These are phyloP conservation scores for Teinopalpus imperialis DNA, from an alignment of 2,888 invertebrate species.

Conservation along the genomic window DNA sequence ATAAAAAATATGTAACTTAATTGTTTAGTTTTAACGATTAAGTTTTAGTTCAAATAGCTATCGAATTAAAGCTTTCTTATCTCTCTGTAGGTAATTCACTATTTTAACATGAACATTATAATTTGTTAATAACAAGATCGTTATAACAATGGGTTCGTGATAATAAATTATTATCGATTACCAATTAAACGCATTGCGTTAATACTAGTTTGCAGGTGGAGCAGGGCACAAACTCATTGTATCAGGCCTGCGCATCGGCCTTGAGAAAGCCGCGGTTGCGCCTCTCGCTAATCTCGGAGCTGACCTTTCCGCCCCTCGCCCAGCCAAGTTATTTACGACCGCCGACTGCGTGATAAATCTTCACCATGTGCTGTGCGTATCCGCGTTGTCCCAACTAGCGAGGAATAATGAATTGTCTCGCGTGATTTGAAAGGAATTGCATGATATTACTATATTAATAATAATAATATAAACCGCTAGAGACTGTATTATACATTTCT, in stretches of 20 bases:
- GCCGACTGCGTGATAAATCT: conserved; percentile 62
- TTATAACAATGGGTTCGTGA: conserved; percentile 7
- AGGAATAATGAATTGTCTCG: conserved; percentile 35
- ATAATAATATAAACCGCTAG: too few species aligned
- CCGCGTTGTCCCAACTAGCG: conserved; percentile 54
- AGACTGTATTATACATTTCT: too few species aligned
- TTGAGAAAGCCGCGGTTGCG: conserved; percentile 58
- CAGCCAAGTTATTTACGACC: conserved; percentile 62
- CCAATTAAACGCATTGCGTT: conserved; percentile 10
- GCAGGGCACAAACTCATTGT: conserved; percentile 41
- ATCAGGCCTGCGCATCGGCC: conserved; percentile 68
- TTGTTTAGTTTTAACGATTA: too few species aligned
- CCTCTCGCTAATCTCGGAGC: conserved; percentile 36
- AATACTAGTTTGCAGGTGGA: conserved; percentile 24
- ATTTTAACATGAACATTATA: too few species aligned
- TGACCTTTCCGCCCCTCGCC: conserved; percentile 60
- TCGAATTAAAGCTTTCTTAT: too few species aligned
- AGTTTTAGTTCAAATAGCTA: too few species aligned
- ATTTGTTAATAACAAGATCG: conserved; percentile 6
- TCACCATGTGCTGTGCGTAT: conserved; percentile 56
- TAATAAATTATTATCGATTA: conserved; percentile 20
- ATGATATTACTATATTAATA: conserved; percentile 6
- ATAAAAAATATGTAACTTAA: too few species aligned
- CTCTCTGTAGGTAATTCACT: too few species aligned
- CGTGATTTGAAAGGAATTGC: background rate